A percentile compares a stretch with the other conserved stretches of the same genome.
These are phyloP conservation scores for Panagrolaimus sp. DNA, from an alignment of 1,140 invertebrate genomes.

Conservation along the genomic window DNA sequence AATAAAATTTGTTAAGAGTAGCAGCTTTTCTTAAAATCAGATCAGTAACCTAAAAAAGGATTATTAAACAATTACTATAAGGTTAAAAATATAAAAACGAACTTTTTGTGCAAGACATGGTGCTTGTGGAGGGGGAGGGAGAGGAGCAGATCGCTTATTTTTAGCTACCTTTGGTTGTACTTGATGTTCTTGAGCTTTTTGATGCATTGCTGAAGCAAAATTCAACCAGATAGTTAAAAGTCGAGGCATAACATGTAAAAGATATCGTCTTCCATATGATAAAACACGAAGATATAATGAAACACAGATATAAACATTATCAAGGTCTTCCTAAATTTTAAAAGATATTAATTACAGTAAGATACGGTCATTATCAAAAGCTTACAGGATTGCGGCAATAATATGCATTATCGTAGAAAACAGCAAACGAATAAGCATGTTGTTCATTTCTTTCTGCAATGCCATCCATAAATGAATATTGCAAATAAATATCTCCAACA, in stretches of 20 bases:
- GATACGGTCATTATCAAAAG: no score
- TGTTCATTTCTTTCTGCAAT: neutral
- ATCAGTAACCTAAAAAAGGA: neutral
- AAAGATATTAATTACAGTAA: no score
- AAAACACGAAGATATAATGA: neutral
- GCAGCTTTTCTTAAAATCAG: neutral
- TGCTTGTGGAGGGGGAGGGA: no score
- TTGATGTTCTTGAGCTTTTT: neutral
- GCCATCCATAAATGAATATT: neutral
- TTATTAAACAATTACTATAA: no score
- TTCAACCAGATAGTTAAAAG: neutral
- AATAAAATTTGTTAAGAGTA: neutral
- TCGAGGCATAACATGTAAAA: conserved; percentile 9
- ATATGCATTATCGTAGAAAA: neutral
- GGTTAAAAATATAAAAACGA: no score
- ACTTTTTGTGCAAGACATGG: no score
- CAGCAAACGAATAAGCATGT: neutral
- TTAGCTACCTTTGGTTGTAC: neutral
- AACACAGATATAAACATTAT: neutral
- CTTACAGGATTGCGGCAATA: neutral
- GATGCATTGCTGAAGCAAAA: neutral
- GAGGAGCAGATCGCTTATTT: no score
- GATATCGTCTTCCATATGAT: neutral
- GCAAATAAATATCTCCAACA: neutral
- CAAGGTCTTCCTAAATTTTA: no score